Base-by-base conservation (phyloP, 1,140 invertebrate genomes). In the Drosophila sechellia region DNA sequence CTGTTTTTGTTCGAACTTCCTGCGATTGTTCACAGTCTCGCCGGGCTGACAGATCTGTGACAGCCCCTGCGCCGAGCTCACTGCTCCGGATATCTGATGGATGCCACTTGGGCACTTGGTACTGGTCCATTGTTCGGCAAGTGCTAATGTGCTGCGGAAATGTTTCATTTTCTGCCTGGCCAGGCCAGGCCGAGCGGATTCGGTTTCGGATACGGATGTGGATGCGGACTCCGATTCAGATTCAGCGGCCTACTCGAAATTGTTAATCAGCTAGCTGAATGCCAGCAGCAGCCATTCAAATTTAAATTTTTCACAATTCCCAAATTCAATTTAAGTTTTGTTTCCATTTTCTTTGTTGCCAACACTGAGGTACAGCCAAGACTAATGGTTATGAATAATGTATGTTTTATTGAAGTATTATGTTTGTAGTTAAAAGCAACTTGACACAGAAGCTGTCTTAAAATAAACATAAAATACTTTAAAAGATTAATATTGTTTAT, bases 11-110 rank as follows among this genome's bases (percentile, higher is more conserved):
- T 81, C 58, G 58, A 80, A 87, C 84, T 87, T 87, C 84, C 84
- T 89, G 84, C 84, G 79, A 89, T 89, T 87, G 84, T 87, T 87
- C 84, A 77, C 84, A 87, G 84, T 89, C 66, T 79, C 84, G 77
- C 84, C 85, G 52, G 56, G 61, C 80, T 89, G 84, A 89, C 84
- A 89, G 84, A 89, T 89, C 85, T 65, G 69, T 89, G 84, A 89
- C 84, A 89, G 84, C 42, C 83, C 56, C 81, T 31, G 31, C 31
- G 5, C 37, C 79, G 76, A 68, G 68, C 73, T 63, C 66, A 42
- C 50, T 72, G 63, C 39, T 73, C 57, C 60, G 58, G 65, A 71
- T 56, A 66, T 76, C 76, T 89, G 84, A 89, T 84, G 84, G 84
- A 86, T 86, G 79, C 79, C 79, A 87, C 66, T 79, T 87, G 78